Evolutionary conservation across 1,140 invertebrate genomes (phyloP), one percentile per base, ranked within the genome.

Genomic region (Wasmannia auropunctata): DNA sequence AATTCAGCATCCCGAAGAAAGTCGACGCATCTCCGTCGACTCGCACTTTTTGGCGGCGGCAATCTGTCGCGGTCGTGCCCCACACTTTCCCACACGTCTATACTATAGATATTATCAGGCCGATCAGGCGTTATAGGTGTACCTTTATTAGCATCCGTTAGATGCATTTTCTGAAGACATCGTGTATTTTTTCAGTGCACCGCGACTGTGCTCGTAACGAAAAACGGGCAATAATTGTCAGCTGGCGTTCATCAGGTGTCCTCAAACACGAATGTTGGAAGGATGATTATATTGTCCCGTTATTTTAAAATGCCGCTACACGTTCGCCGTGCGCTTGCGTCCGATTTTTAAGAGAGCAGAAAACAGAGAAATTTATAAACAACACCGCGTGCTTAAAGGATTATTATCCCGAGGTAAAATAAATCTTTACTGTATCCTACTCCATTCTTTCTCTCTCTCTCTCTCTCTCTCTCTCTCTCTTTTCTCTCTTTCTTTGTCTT

Each of bases 381-480:
- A 31, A 72, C 28, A 34, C 51, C 25, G 60, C 65, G 49, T 25
- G 28, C 31, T 25, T 81, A 49, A 54, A 81, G 25, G 37, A 70
- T 67, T 67, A 80, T 80, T 46, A 83, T 83, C 37, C 37, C 51
- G 28, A 49, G 43, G 14, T 58, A 37, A 79, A 54, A 69, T 80
- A 80, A 83, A 83, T 69, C 62, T 80, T 70, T 51, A 51, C 31
- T 40, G 3, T 46, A 43, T 46, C 67, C 19, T 74, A 43, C 51
- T 72, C 79, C 58, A 43, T 62, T 43, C 75, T 86, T 84, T 51
- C 40, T 56, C 28, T 69, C 5, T 28, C 31, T 85, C 79, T 81
- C 70, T 62, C 6, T 60, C 16, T 34, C 22, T 51, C n/a, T n/a
- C n/a, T n/a, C n/a, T 16, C 31, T 67, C 60, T 37, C 22, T 43